These are phyloP conservation scores for Apamea anceps DNA, from an alignment of 2,888 invertebrate genomes.

Conservation along the genomic window DNA sequence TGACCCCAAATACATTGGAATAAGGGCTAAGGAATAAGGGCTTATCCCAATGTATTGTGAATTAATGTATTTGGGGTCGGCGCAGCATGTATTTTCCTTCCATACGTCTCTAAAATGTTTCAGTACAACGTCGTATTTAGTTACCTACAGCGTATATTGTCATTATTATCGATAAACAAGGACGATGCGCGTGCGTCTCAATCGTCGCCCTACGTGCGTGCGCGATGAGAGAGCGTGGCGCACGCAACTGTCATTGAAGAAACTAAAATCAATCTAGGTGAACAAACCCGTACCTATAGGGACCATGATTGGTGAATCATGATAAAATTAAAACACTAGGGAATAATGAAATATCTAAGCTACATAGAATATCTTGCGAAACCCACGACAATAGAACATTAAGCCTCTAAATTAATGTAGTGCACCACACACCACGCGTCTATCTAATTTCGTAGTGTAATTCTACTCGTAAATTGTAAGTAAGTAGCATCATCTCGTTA, in stretches of 20 bases:
- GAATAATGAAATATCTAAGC: background rate
- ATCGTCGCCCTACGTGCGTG: conserved; percentile 36
- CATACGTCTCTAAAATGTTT: background rate
- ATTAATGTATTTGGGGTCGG: too few species aligned
- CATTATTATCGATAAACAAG: conserved; percentile 16
- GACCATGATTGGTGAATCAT: background rate
- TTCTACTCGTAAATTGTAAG: background rate
- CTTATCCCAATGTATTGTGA: background rate
- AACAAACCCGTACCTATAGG: background rate
- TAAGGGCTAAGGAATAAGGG: background rate
- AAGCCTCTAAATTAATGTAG: background rate
- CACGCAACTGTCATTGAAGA: conserved; percentile 16
- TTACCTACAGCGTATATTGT: background rate
- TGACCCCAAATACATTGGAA: background rate
- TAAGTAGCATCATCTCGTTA: background rate
- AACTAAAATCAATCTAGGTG: background rate
- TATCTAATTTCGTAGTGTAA: background rate
- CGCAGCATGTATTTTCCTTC: background rate
- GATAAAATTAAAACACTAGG: background rate
- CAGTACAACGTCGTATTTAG: background rate
- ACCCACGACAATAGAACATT: background rate
- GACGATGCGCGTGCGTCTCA: conserved; percentile 12
- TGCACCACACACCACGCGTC: conserved; percentile 14
- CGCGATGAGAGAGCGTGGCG: conserved; percentile 18
- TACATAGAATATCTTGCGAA: background rate